Percentiles rank a stretch among this genome's conserved stretches.
Conservation (phyloP, 2,888 invertebrate species). For the Artemia sinica region DNA sequence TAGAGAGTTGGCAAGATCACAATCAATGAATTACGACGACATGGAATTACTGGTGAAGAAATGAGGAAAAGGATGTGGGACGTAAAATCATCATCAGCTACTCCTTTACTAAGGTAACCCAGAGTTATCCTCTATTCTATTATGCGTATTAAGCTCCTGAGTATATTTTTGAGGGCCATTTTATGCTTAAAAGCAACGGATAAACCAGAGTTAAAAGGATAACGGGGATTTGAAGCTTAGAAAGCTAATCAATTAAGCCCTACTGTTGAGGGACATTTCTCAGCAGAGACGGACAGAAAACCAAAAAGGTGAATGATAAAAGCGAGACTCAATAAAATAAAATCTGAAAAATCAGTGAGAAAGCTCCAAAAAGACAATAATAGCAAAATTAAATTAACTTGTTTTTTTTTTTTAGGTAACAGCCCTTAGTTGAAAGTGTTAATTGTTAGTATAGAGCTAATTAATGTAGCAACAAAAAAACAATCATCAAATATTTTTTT, state of each 20-base stretch:
- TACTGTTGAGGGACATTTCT: neutral
- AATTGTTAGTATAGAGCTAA: too few relatives aligned
- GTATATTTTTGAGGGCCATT: neutral
- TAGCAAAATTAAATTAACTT: neutral
- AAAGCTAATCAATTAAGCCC: too few relatives aligned
- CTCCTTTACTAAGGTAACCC: constrained; percentile 46
- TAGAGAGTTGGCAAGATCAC: constrained; percentile 74
- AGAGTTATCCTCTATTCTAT: neutral
- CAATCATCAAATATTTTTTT: too few relatives aligned
- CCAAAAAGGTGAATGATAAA: neutral
- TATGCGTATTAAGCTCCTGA: neutral
- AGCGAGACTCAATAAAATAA: neutral
- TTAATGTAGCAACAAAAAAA: too few relatives aligned
- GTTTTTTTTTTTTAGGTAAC: neutral
- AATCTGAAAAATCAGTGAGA: neutral
- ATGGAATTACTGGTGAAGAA: constrained; percentile 70
- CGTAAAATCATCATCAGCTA: constrained; percentile 57
- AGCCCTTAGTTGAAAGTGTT: too few relatives aligned
- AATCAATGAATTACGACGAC: constrained; percentile 57
- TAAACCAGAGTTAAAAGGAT: neutral
- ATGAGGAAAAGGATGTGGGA: constrained; percentile 78
- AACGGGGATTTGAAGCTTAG: neutral
- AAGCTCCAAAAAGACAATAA: neutral
- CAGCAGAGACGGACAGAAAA: neutral
- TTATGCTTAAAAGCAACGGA: neutral